A percentile compares a stretch with the other conserved stretches of the same genome.
Conservation (phyloP, 2,888 invertebrate genomes). For the Petrophora chlorosata region DNA sequence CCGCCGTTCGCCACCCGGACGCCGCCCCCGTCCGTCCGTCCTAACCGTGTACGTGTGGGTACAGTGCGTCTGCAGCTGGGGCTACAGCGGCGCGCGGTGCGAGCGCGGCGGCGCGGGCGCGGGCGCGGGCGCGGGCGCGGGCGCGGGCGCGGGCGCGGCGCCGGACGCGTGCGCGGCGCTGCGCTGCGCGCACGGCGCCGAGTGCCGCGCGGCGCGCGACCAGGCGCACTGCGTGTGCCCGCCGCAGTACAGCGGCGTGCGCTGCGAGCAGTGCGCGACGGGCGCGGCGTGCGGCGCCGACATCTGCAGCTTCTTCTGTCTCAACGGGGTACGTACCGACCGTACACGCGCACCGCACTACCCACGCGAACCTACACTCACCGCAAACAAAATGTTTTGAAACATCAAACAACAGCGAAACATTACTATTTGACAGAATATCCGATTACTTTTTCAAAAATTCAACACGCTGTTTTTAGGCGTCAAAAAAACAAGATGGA, state of each 20-base stretch:
- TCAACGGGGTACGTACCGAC: slow-evolving; percentile 52
- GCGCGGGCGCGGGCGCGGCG: slow-evolving; percentile 1
- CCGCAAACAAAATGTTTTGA: no score
- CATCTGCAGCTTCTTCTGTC: slow-evolving; percentile 58
- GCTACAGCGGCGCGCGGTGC: slow-evolving; percentile 88
- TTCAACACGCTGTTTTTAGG: no score
- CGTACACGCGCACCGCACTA: no score
- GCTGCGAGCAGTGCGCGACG: slow-evolving; percentile 43
- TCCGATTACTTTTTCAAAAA: no score
- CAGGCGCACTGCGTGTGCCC: slow-evolving; percentile 45
- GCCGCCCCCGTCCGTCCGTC: background rate
- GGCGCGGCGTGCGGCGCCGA: slow-evolving; percentile 40
- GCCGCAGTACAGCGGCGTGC: slow-evolving; percentile 31
- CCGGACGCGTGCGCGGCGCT: slow-evolving; percentile 3
- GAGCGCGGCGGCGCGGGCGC: slow-evolving; percentile 54
- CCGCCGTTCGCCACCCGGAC: background rate
- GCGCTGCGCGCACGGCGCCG: slow-evolving; percentile 26
- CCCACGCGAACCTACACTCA: no score
- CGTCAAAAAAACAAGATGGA: no score
- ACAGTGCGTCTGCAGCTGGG: slow-evolving; percentile 86
- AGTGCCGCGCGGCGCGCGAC: slow-evolving; percentile 23
- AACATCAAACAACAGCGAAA: no score
- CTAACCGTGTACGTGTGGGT: slow-evolving; percentile 60
- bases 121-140: slow-evolving; percentile 2
- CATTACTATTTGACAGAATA: background rate